Base-by-base conservation (phyloP, 2,113 vertebrate genomes). In the Tauraco erythrolophus region DNA sequence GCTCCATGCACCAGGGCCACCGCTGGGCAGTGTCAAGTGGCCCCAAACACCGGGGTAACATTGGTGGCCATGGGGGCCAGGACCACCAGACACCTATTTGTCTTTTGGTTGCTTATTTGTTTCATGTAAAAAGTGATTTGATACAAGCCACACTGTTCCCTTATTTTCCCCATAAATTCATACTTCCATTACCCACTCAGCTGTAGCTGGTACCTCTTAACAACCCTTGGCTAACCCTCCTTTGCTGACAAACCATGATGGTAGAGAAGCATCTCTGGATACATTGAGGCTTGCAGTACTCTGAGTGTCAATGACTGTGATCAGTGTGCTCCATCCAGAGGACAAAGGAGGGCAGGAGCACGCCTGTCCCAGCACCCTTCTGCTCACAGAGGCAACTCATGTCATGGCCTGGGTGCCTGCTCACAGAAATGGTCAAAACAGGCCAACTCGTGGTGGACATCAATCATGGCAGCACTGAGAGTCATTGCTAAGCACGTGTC, bases 401-500 rank as follows among this genome's bases (percentile, higher is more conserved):
- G 11, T 4, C 57, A 54, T 13, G 8, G 25, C n/a, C n/a, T 7
- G 16, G 18, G 23, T 53, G 23, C 23, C 64, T 66, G 58, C n/a
- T 66, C 13, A 7, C 19, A 82, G 30, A 18, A 23, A 35, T 2
- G 8, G 7, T 65, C 48, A 43, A 27, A 86, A 76, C 50, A 41
- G 11, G 7, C 33, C 54, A 69, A 19, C 4, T 50, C 21, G 6
- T 17, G 14, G 10, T 45, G 33, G 24, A 27, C 35, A 50, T 7
- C 25, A 4, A 10, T 22, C 30, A 33, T 1, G 2, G 37, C 17
- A 81, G 56, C 43, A 46, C 75, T 28, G 30, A 56, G 46, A 13
- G 28, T 56, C n/a, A 11, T 12, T 3, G 5, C 4, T 1, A 28
- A 45, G 13, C 7, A 0, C 4, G 6, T 27, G 33, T 18, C 57